Evolutionary conservation across 1,140 invertebrate species (phyloP), one percentile per base, ranked within the genome.

Genomic region (Conus betulinus): DNA sequence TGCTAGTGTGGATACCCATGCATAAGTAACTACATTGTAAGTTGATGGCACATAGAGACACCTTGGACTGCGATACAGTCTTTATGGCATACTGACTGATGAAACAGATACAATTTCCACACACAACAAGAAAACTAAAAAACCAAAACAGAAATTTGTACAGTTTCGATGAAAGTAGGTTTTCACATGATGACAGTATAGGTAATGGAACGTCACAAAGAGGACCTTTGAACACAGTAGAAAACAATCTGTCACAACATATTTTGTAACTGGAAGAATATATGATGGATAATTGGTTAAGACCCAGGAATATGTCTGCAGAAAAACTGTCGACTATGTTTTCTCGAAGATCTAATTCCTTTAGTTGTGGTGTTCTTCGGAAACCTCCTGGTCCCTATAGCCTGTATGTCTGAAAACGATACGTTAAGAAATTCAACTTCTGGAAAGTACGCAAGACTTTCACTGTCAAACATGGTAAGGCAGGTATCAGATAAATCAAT

Each of bases 41-140:
- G 88, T 92, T 88, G 52, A 93, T 86, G n/a, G 92, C 90, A 13
- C 88, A 81, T 23, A 51, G 91, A 85, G 78, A 91, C 89, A 25
- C 71, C 5, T 0, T 3, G 0, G 17, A 15, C 39, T 39, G 39
- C 39, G 39, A 39, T 10, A 3, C 3, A 51, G 17, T 85, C 39
- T 71, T 23, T 10, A 39, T 27, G 23, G 84, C 84, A 23, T 76
- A n/a, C 23, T 84, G 86, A 57, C 71, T 76, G 20, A 87, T 55
- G n/a, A 87, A 84, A 23, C 86, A 88, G 52, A 78, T 78, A 27
- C 67, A 51, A 83, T 92, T 92, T n/a, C 92, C 92, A 71, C 3
- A 88, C 25, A n/a, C 91, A 25, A 5, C 90, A 90, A n/a, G 2
- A 4, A 89, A 57, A 1, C 87, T 90, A 55, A 91, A 88, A 52